Percentiles rank a stretch among this genome's conserved stretches.
Conservation (phyloP, 2,113 vertebrate species). For the Chloroceryle aenea region DNA sequence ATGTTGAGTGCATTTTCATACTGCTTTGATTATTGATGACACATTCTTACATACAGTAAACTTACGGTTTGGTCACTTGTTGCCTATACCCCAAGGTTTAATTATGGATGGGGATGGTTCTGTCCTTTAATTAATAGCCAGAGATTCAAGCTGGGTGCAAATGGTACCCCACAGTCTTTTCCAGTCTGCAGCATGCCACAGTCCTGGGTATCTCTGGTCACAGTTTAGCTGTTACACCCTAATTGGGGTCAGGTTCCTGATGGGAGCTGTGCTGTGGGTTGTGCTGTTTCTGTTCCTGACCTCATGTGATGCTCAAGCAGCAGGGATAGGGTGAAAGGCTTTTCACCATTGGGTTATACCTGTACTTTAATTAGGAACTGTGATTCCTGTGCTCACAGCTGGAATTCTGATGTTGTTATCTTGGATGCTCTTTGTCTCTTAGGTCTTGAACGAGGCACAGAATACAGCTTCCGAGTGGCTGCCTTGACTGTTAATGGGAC, state of each 20-base stretch:
- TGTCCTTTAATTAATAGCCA: background rate
- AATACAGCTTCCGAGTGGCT: slow-evolving; percentile 92
- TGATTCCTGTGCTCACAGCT: background rate
- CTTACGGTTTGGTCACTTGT: background rate
- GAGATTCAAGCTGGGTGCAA: background rate
- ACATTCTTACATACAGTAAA: background rate
- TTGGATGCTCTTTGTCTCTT: background rate
- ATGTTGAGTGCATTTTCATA: background rate
- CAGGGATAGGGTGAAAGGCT: background rate
- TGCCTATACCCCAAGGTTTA: background rate
- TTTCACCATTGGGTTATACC: background rate
- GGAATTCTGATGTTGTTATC: background rate
- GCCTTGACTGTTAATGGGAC: slow-evolving; percentile 93
- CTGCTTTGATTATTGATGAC: background rate
- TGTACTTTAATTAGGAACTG: background rate
- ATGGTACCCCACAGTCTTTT: background rate
- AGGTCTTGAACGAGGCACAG: slow-evolving; percentile 93
- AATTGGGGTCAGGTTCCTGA: background rate
- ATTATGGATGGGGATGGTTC: background rate
- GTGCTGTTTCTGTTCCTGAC: background rate
- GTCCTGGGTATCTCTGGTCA: background rate
- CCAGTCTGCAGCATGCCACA: background rate
- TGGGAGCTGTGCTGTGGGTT: background rate
- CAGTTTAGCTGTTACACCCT: background rate
- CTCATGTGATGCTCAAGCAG: background rate